Conservation (phyloP, 2,797 vertebrate species). For the Xenops minutus region DNA sequence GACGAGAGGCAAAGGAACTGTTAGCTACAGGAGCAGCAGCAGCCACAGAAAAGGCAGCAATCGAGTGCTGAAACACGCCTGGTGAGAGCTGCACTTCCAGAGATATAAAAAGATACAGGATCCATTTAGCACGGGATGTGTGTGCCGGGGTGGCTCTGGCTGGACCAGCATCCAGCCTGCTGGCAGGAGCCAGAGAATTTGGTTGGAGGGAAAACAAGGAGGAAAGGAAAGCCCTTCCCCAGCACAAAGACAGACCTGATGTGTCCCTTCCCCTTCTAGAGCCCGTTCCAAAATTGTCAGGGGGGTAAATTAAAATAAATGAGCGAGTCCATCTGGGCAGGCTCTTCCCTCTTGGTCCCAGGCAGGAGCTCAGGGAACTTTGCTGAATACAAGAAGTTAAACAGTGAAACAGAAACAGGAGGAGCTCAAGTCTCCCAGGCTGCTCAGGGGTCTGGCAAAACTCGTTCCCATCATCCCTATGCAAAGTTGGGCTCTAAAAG, state of each 20-base stretch:
- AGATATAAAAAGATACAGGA: not conserved
- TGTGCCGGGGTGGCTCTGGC: not conserved
- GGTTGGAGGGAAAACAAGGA: not conserved
- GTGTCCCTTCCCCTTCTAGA: not conserved
- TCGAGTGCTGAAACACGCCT: not conserved
- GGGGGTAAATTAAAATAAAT: not conserved
- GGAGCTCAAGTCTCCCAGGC: not conserved
- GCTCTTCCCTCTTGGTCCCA: not conserved
- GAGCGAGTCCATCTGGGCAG: accelerated
- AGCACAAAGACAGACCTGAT: not conserved
- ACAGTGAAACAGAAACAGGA: not conserved
- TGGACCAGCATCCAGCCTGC: not conserved
- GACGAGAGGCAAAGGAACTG: not conserved
- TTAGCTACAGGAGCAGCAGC: not conserved
- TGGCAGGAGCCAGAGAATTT: not conserved
- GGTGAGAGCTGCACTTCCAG: not conserved
- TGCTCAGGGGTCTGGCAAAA: not conserved
- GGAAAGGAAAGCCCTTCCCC: not conserved
- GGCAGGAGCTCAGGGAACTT: not conserved
- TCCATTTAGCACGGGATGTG: not conserved
- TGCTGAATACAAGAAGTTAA: not conserved
- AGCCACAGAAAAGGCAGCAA: not conserved
- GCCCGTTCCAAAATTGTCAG: accelerated
- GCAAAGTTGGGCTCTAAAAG: not conserved
- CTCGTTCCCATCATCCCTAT: not conserved